Evolutionary conservation across 2,888 invertebrate species (phyloP), one percentile per base, ranked within the genome.

Genomic region (Crossocerus cetratus): DNA sequence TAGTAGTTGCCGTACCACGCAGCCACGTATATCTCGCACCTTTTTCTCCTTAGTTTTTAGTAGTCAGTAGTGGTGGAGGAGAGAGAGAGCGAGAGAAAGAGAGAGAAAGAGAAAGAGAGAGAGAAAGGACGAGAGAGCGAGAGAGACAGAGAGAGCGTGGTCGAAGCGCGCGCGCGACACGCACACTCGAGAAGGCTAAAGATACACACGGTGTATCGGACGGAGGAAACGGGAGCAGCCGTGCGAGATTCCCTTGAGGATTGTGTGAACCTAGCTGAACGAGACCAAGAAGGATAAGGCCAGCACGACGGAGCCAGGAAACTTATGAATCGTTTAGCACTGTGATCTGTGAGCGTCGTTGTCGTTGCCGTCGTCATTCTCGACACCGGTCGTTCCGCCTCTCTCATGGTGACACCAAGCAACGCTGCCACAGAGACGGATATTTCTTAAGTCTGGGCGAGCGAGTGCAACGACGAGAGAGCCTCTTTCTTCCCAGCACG

Each of bases 1-100:
- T 87, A 89, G 89, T 88, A 89, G 89, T 88, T 86, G 87, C 87
- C 87, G 88, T 88, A 88, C 86, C 87, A 88, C 88, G 88, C 87
- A 87, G 85, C 86, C 86, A 88, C 88, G 86, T 88, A 88, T n/a
- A 89, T 86, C 86, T 88, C 86, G 86, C 85, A 88, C 88, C 88
- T 86, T 87, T 82, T 32, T 32, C 32, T 81, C 86, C 86, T 88
- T 89, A 89, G 89, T 88, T 89, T 88, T 88, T 89, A 89, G 89
- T 88, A 88, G 88, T 89, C 87, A 85, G 88, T 88, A 89, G 88
- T 88, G 86, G 86, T 85, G 81, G 82, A 82, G 82, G 69, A 63
- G 69, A 63, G 62, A 64, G 60, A 65, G 54, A 69, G 63, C 55
- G 22, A 57, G 49, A 61, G 65, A 13, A 58, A 66, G 54, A 45